Conservation (phyloP, 2,113 vertebrate species). For the Hirundichthys speculiger region DNA sequence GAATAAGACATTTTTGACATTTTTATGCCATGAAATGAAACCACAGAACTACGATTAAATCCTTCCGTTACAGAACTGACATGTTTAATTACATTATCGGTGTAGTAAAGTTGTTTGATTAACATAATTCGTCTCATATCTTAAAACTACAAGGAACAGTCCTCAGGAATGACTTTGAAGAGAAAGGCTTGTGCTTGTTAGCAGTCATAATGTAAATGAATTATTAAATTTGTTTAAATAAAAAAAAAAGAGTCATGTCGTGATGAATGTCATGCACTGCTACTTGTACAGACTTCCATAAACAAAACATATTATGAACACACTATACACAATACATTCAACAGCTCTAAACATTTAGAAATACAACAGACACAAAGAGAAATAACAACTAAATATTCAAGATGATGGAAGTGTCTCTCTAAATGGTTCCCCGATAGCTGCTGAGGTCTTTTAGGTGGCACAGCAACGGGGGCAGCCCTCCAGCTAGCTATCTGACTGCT, state of each 20-base stretch:
- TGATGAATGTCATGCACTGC: neutral
- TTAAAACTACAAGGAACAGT: neutral
- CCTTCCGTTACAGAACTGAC: neutral
- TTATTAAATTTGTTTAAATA: neutral
- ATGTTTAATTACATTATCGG: no score
- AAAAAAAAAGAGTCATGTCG: neutral
- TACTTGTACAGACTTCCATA: conserved; percentile 5
- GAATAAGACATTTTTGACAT: neutral
- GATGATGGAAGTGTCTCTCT: conserved; percentile 31
- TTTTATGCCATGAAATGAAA: neutral
- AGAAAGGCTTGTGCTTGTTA: no score
- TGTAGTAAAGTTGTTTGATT: no score
- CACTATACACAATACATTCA: conserved; percentile 11
- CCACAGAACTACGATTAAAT: neutral
- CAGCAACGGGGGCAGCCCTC: conserved; percentile 43
- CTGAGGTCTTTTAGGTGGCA: conserved; percentile 50
- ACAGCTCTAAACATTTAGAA: conserved; percentile 33
- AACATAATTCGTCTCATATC: no score
- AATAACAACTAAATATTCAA: conserved; percentile 37
- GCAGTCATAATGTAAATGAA: neutral
- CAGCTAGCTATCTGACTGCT: conserved; percentile 37
- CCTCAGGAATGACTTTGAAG: neutral
- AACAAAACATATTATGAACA: conserved; percentile 21
- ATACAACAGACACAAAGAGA: conserved; percentile 29
- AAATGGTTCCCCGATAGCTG: conserved; percentile 51